Conservation (phyloP, 64 coral and sea anemone genomes). For the Hydrozoanthus tunicans region DNA sequence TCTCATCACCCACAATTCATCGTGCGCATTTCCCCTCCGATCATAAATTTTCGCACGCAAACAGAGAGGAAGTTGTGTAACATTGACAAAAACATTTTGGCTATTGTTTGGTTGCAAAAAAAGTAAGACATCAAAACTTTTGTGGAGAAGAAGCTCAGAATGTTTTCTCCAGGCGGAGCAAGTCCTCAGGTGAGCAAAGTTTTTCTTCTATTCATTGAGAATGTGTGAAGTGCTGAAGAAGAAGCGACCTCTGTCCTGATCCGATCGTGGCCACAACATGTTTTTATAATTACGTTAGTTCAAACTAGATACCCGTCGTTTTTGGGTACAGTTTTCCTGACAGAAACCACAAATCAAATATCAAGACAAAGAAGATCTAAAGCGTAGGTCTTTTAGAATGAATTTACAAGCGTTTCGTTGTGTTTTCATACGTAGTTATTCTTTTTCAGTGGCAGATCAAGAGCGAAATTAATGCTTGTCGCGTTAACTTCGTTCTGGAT, state of each 20-base stretch:
- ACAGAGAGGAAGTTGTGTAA: conserved; percentile 7
- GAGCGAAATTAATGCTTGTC: too few relatives aligned
- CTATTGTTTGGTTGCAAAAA: not conserved
- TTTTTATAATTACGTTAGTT: not conserved
- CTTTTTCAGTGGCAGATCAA: too few relatives aligned
- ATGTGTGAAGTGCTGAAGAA: not conserved
- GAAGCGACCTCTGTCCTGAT: not conserved
- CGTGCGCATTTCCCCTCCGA: not conserved
- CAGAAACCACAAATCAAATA: too few relatives aligned
- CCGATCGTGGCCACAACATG: not conserved
- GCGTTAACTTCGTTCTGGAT: too few relatives aligned
- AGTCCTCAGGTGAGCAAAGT: conserved; percentile 31
- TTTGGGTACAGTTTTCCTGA: too few relatives aligned
- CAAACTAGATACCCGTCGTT: too few relatives aligned
- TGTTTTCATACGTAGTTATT: too few relatives aligned
- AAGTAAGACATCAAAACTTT: not conserved
- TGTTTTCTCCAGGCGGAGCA: conserved; percentile 51
- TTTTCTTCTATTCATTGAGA: not conserved
- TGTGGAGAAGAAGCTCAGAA: not conserved
- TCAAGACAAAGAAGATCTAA: too few relatives aligned
- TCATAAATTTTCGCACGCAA: not conserved
- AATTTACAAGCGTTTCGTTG: too few relatives aligned
- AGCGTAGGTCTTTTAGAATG: too few relatives aligned
- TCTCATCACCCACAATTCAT: conserved; percentile 48
- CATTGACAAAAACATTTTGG: not conserved